A percentile compares a stretch with the other conserved stretches of the same genome.
Evolutionary conservation across 2,797 vertebrate species (phyloP).

Genomic region (Channa striata): DNA sequence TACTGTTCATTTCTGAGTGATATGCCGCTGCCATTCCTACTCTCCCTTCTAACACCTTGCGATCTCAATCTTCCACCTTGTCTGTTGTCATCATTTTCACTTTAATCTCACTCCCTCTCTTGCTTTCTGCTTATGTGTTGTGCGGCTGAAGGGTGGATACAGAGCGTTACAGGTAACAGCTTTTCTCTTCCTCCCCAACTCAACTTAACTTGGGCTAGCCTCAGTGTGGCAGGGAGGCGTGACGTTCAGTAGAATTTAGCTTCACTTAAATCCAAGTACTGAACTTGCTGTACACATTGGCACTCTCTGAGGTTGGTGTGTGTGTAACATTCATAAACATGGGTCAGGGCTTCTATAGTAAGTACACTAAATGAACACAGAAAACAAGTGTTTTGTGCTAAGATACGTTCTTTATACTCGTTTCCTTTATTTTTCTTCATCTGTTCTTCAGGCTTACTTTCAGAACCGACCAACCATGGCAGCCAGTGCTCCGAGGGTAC

Average conservation of each 20-base stretch:
- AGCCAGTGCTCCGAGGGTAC: slow-evolving; percentile 90
- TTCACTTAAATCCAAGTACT: slow-evolving; percentile 32
- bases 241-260: slow-evolving; percentile 44
- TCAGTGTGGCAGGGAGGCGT: slow-evolving; percentile 39
- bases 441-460: slow-evolving; percentile 90
- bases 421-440: not conserved
- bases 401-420: slow-evolving; percentile 9
- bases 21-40: slow-evolving; percentile 56
- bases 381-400: not conserved
- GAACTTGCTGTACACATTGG: slow-evolving; percentile 30
- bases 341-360: not conserved
- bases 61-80: slow-evolving; percentile 59
- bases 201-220: slow-evolving; percentile 45
- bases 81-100: slow-evolving; percentile 73
- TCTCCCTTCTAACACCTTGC: slow-evolving; percentile 39
- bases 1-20: slow-evolving; percentile 30
- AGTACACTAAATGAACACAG: not conserved
- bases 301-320: slow-evolving; percentile 30
- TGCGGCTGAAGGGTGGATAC: slow-evolving; percentile 98
- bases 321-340: slow-evolving; percentile 12
- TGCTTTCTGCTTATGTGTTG: slow-evolving; percentile 87
- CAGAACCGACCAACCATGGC: slow-evolving; percentile 91
- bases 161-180: slow-evolving; percentile 98
- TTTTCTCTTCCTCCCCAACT: slow-evolving; percentile 74
- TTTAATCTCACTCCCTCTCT: slow-evolving; percentile 81